These are phyloP conservation scores for Hemiprocne comata DNA, from an alignment of 2,113 vertebrate genomes.

Conservation along the genomic window DNA sequence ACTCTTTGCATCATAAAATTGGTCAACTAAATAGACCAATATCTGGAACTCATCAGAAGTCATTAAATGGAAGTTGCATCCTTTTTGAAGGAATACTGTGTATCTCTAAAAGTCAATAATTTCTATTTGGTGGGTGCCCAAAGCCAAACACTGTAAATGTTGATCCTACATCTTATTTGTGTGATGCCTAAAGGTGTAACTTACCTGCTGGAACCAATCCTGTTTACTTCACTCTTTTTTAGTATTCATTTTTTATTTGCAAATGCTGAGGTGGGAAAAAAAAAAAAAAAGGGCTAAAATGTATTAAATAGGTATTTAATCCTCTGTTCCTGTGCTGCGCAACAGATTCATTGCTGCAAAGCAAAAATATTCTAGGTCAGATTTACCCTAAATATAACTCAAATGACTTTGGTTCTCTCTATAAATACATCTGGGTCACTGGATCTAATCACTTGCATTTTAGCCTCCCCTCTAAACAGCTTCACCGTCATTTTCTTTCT, in stretches of 20 bases:
- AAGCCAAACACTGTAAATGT: not conserved
- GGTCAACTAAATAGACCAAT: not conserved
- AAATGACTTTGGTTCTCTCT: not conserved
- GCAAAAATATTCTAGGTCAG: not conserved
- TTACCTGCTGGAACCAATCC: not conserved
- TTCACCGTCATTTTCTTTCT: not conserved
- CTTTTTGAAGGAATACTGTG: not conserved
- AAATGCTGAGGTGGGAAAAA: not conserved
- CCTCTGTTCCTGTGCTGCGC: not conserved
- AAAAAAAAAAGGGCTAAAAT: not conserved
- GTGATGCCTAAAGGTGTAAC: not conserved
- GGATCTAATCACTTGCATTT: not conserved
- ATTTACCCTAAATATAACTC: not conserved
- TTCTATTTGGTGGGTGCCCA: not conserved
- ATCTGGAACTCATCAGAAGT: not conserved
- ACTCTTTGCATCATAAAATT: not conserved
- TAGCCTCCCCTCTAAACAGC: not conserved
- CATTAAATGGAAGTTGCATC: not conserved
- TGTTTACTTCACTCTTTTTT: not conserved
- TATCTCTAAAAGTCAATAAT: not conserved
- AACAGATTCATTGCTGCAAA: not conserved
- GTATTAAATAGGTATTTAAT: not conserved
- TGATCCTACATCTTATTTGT: not conserved
- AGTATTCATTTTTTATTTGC: not conserved
- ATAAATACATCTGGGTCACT: not conserved